phyloP scores from a whole-genome alignment of 2,797 vertebrate genomes.

The Lagodon rhomboides region DNA sequence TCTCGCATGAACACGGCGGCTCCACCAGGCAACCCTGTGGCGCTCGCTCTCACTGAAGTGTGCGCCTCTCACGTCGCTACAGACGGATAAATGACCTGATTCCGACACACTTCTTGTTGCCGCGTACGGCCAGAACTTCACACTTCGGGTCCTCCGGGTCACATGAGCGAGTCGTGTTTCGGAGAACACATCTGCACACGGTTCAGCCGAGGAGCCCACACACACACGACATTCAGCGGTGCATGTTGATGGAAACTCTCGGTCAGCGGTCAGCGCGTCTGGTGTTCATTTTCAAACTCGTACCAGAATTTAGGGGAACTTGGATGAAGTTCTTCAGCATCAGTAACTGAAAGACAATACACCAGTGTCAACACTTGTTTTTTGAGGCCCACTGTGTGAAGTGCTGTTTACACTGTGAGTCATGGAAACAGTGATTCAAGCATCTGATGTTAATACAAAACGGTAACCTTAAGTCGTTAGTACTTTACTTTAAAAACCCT shows the following conservation, averaged over 20 bases:
- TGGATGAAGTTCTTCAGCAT: slow-evolving; percentile 25
- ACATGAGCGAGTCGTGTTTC: background rate
- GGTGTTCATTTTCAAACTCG: slow-evolving; percentile 19
- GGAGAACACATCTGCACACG: background rate
- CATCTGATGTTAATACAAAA: slow-evolving; percentile 6
- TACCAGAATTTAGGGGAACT: slow-evolving; percentile 1
- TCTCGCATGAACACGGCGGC: slow-evolving; percentile 13
- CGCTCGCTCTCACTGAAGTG: slow-evolving; percentile 17
- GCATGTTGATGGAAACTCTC: slow-evolving; percentile 31
- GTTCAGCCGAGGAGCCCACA: background rate
- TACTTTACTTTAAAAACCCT: slow-evolving; percentile 7
- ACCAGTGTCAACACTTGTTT: slow-evolving; percentile 14
- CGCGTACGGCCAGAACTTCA: slow-evolving; percentile 21
- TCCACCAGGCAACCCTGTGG: slow-evolving; percentile 38
- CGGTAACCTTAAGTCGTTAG: background rate
- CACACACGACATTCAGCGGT: background rate
- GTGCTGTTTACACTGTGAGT: slow-evolving; percentile 36
- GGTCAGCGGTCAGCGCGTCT: slow-evolving; percentile 10
- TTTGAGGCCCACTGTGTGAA: slow-evolving; percentile 14
- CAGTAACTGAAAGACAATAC: slow-evolving; percentile 20
- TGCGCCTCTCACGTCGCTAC: slow-evolving; percentile 6
- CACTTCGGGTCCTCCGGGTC: background rate
- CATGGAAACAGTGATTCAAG: slow-evolving; percentile 43
- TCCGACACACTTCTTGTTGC: slow-evolving; percentile 10
- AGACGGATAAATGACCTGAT: slow-evolving; percentile 42